Evolutionary conservation across 2,113 vertebrate genomes (phyloP), one percentile per base, ranked within the genome.

Genomic region (Dromas ardeola): DNA sequence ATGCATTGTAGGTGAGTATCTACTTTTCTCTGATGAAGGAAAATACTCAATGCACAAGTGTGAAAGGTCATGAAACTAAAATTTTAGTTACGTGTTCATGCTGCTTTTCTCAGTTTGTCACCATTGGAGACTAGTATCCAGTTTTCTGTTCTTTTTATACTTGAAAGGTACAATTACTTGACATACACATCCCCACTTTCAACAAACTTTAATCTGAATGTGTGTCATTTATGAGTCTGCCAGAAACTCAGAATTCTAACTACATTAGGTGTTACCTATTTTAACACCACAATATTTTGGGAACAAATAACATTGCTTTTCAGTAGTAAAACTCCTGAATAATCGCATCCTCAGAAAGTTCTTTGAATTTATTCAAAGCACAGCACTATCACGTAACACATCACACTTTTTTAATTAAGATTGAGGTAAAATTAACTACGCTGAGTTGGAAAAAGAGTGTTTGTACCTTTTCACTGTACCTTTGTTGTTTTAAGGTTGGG

Each of bases 1-100:
- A 17, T 59, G 47, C 63, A 27, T 1, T 74, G 40, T 15, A 91
- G 69, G 47, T 0, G 0, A 83, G 18, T 21, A 73, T 17, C 55
- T 70, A 11, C n/a, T 73, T 78, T 26, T 61, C 27, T 43, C 71
- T 30, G 9, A 58, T 50, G 34, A 61, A 66, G 63, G 53, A 77
- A 77, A 91, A 70, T 15, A 65, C 14, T 72, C 32, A 9, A 25
- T 15, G 36, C 30, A n/a, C 4, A 0, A 4, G 12, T 47, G 34
- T 56, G 30, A 71, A 74, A 88, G 21, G 50, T 42, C 43, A 73
- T 1, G 10, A 71, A 90, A 92, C 16, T 30, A 40, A 16, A 21
- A n/a, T 58, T 56, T 83, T 38, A 5, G 6, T 15, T 71, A 34
- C 40, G 21, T 66, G 15, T 32, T 92, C n/a, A 29, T n/a, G 62